phyloP scores from a whole-genome alignment of 2,113 vertebrate genomes.

The Cephalopterus ornatus region DNA sequence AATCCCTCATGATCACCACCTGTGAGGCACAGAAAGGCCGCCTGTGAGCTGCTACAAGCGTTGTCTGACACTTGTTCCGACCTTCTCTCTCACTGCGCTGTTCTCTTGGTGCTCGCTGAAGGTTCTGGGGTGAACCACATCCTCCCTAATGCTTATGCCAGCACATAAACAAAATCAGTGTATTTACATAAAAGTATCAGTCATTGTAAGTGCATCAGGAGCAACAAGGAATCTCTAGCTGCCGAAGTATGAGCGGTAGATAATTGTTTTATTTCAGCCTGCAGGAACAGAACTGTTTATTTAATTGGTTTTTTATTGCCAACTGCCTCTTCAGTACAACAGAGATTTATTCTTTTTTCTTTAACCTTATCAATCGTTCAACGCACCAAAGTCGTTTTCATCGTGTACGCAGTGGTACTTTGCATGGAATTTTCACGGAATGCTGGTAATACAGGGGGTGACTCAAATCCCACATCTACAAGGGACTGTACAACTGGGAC shows the following conservation, averaged over 20 bases:
- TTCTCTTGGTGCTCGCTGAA: background rate
- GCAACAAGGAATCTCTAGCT: background rate
- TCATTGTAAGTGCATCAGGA: background rate
- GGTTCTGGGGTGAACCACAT: background rate
- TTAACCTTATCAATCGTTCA: background rate
- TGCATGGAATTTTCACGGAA: background rate
- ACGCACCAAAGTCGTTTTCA: background rate
- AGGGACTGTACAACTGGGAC: background rate
- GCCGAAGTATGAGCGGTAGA: background rate
- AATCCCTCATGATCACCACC: slow-evolving; percentile 99
- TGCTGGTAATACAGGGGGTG: fast-evolving
- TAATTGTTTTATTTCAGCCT: background rate
- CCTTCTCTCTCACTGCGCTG: background rate
- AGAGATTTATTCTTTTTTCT: background rate
- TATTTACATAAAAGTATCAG: slow-evolving; percentile 1
- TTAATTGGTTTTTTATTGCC: background rate
- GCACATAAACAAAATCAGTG: background rate
- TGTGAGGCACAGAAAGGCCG: slow-evolving; percentile 29
- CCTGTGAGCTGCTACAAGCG: background rate
- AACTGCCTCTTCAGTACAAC: background rate
- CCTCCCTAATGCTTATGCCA: background rate
- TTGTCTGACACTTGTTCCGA: background rate
- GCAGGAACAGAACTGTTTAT: background rate
- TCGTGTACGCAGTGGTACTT: fast-evolving
- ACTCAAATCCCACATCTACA: background rate